A percentile compares a stretch with the other conserved stretches of the same genome.
Conservation (phyloP, 2,113 vertebrate genomes). For the Panthera uncia region DNA sequence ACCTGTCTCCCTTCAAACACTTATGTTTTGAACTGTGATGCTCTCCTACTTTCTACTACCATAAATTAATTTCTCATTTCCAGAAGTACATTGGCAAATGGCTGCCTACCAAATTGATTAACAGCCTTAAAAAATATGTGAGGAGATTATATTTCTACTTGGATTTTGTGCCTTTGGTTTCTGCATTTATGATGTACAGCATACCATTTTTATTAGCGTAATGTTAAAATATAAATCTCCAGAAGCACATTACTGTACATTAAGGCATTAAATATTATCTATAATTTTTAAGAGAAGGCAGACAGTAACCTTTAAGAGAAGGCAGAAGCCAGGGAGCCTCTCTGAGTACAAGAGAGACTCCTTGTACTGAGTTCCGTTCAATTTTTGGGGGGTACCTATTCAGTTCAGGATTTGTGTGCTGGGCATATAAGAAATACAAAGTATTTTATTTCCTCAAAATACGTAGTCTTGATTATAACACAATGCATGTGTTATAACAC, state of each 20-base stretch:
- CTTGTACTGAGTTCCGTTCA: neutral
- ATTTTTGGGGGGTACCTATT: neutral
- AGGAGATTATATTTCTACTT: slow-evolving; percentile 35
- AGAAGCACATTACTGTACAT: neutral
- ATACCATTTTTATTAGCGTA: slow-evolving; percentile 14
- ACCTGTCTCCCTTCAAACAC: neutral
- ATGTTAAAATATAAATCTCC: neutral
- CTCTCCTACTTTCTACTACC: neutral
- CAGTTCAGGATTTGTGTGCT: neutral
- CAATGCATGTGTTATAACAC: neutral
- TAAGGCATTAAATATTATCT: slow-evolving; percentile 7
- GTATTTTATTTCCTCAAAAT: neutral
- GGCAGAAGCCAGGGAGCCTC: neutral
- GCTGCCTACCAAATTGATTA: neutral
- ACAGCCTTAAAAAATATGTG: neutral
- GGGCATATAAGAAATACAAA: neutral
- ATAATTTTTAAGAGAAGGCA: neutral
- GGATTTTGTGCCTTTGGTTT: slow-evolving; percentile 9
- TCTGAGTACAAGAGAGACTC: neutral
- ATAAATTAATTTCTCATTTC: neutral
- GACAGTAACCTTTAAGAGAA: neutral
- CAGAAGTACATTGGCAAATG: neutral
- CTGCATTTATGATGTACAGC: neutral
- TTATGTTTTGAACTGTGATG: neutral
- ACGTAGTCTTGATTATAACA: neutral